Conservation (phyloP, 2,113 vertebrate genomes). For the Hyaena hyaena region DNA sequence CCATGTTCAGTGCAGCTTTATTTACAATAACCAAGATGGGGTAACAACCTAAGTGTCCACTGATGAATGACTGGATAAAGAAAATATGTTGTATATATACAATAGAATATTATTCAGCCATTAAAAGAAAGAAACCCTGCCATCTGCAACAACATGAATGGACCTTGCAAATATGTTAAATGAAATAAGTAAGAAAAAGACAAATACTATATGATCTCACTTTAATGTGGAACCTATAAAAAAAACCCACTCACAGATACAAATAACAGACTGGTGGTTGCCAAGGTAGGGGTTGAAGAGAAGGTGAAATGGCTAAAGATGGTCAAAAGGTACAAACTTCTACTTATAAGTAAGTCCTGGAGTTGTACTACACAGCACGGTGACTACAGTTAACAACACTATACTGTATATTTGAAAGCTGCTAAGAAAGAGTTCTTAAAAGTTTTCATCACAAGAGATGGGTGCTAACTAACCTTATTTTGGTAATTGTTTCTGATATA, state of each 20-base stretch:
- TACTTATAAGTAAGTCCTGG: neutral
- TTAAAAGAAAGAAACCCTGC: neutral
- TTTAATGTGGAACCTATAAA: neutral
- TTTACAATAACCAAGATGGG: neutral
- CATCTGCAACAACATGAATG: neutral
- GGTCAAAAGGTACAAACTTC: neutral
- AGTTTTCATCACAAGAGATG: neutral
- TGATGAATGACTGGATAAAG: neutral
- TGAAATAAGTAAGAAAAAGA: conserved; percentile 15
- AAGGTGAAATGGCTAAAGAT: neutral
- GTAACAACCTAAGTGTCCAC: neutral
- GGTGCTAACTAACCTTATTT: neutral
- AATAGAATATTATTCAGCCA: neutral
- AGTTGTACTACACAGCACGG: neutral
- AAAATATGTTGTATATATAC: neutral
- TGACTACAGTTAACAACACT: neutral
- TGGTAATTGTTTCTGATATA: neutral
- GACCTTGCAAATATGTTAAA: neutral
- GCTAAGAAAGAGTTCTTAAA: neutral
- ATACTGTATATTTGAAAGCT: neutral
- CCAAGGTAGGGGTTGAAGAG: neutral
- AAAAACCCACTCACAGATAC: neutral
- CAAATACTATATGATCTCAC: neutral
- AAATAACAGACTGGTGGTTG: neutral
- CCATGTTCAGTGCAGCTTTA: neutral